Conservation (phyloP, 2,797 vertebrate genomes). For the Serranus cabrilla region DNA sequence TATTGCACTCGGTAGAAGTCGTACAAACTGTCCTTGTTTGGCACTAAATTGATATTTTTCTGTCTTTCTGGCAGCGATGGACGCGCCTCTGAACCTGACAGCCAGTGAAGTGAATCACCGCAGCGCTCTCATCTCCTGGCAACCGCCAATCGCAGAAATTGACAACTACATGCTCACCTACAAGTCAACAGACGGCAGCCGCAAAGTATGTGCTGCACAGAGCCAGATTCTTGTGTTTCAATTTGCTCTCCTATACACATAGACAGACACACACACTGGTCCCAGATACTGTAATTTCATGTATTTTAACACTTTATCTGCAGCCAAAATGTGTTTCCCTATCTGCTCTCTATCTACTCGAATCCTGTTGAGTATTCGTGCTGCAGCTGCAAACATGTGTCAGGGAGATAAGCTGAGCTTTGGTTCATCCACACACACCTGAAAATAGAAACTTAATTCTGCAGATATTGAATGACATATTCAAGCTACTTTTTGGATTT, state of each 20-base stretch:
- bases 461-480: conserved; percentile 18
- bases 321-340: conserved; percentile 13
- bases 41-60: not conserved
- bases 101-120: conserved; percentile 94
- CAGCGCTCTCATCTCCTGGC: conserved; percentile 96
- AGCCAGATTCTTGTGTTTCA: not conserved
- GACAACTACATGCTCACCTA: conserved; percentile 98
- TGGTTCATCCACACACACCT: conserved; percentile 31
- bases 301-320: conserved; percentile 25
- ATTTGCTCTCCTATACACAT: not conserved
- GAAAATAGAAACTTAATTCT: conserved; percentile 38
- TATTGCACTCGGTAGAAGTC: not conserved
- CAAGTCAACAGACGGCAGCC: conserved; percentile 90
- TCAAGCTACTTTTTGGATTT: conserved; percentile 25
- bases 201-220: conserved; percentile 88
- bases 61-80: conserved; percentile 88
- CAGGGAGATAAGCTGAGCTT: conserved; percentile 27
- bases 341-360: conserved; percentile 7
- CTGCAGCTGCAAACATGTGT: conserved; percentile 16
- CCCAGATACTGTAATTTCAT: not conserved
- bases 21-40: not conserved
- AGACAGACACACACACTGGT: not conserved
- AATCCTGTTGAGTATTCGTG: conserved; percentile 13
- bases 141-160: conserved; percentile 91
- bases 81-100: conserved; percentile 93